A percentile compares a stretch with the other conserved stretches of the same genome.
Conservation (phyloP, 2,797 vertebrate species). For the Argyrosomus regius region DNA sequence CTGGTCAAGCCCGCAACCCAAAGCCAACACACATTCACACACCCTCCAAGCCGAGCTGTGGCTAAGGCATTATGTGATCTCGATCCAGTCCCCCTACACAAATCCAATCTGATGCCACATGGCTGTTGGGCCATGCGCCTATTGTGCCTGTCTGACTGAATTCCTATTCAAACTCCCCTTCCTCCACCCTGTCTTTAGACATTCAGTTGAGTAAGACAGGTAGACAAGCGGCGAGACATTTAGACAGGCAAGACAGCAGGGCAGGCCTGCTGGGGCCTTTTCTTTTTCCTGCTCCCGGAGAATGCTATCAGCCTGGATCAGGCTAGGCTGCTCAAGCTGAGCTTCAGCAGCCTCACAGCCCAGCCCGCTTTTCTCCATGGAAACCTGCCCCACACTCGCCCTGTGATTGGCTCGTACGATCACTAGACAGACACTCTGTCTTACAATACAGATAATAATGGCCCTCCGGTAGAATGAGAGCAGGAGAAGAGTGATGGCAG, state of each 20-base stretch:
- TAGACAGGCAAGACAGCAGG: constrained; percentile 52
- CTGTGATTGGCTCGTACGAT: constrained; percentile 76
- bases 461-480: constrained; percentile 69
- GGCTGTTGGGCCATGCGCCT: constrained; percentile 38
- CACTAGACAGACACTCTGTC: constrained; percentile 78
- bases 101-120: constrained; percentile 65
- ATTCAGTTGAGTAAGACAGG: constrained; percentile 62
- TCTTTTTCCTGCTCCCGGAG: constrained; percentile 52
- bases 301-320: constrained; percentile 74
- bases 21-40: constrained; percentile 18
- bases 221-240: constrained; percentile 59
- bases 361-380: constrained; percentile 76
- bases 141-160: constrained; percentile 54
- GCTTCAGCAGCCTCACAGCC: constrained; percentile 62
- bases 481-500: constrained; percentile 66
- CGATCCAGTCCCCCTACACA: constrained; percentile 47
- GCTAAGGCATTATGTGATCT: constrained; percentile 39
- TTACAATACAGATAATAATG: constrained; percentile 78
- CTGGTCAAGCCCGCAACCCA: constrained; percentile 48
- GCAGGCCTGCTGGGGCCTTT: constrained; percentile 65
- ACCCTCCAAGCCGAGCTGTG: constrained; percentile 29
- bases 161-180: constrained; percentile 47
- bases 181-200: constrained; percentile 46
- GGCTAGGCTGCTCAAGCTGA: constrained; percentile 59
- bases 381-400: constrained; percentile 72